These are phyloP conservation scores for Panthera uncia DNA, from an alignment of 2,113 vertebrate species.

Conservation along the genomic window DNA sequence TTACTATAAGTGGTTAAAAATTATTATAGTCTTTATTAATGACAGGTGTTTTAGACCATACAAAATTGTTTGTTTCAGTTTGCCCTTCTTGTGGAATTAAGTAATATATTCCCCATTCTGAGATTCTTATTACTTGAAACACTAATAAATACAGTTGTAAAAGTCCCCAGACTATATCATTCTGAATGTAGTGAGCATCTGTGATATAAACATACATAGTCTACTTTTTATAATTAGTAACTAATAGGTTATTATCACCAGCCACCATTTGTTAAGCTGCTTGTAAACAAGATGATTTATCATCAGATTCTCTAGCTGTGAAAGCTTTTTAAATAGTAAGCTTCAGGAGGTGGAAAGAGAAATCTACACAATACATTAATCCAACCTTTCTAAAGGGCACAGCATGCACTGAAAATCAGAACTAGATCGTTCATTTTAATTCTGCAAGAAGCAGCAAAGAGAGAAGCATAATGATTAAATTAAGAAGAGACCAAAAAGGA, in stretches of 20 bases:
- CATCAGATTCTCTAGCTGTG: neutral
- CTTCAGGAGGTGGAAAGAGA: slow-evolving; percentile 28
- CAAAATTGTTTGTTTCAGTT: neutral
- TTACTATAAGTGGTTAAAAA: neutral
- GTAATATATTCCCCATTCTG: neutral
- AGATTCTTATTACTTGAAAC: neutral
- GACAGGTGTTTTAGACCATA: neutral
- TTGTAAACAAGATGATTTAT: slow-evolving; percentile 61
- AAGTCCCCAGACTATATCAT: neutral
- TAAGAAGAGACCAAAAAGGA: neutral
- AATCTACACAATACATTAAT: slow-evolving; percentile 6
- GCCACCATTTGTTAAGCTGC: slow-evolving; percentile 4
- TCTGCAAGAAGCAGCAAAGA: slow-evolving; percentile 7
- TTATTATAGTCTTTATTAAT: neutral
- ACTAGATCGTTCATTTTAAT: slow-evolving; percentile 33
- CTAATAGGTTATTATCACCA: neutral
- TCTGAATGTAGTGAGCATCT: neutral
- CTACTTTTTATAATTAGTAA: neutral
- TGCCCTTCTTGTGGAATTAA: neutral
- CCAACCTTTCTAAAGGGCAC: slow-evolving; percentile 15
- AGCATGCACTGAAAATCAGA: slow-evolving; percentile 40
- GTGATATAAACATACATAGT: neutral
- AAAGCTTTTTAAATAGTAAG: slow-evolving; percentile 35
- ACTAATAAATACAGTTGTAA: neutral
- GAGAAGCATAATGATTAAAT: neutral